These are phyloP conservation scores for Andricus grossulariae DNA, from an alignment of 1,140 invertebrate species.

Conservation along the genomic window DNA sequence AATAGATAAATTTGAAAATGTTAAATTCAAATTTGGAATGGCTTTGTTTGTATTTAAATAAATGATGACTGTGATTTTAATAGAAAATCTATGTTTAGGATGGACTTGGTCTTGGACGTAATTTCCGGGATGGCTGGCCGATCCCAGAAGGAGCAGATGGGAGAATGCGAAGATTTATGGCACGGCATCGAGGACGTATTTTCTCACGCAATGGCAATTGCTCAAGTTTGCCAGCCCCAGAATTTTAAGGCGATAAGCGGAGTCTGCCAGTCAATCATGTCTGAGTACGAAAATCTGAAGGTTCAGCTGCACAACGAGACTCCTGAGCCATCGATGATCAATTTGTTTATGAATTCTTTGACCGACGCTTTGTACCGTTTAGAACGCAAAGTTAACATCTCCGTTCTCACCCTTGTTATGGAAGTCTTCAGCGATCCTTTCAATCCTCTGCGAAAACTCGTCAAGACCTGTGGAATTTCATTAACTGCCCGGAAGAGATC, in stretches of 20 bases:
- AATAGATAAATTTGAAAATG: too few relatives aligned
- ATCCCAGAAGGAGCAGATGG: slow-evolving; percentile 52
- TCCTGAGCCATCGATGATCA: slow-evolving; percentile 65
- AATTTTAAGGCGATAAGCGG: slow-evolving; percentile 72
- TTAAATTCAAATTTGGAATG: too few relatives aligned
- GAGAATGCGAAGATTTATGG: slow-evolving; percentile 65
- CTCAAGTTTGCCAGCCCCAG: slow-evolving; percentile 70
- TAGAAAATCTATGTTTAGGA: slow-evolving; percentile 53
- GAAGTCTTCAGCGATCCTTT: slow-evolving; percentile 72
- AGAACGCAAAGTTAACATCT: slow-evolving; percentile 71
- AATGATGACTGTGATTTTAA: neutral
- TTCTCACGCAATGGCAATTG: slow-evolving; percentile 72
- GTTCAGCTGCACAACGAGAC: slow-evolving; percentile 59
- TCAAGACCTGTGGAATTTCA: slow-evolving; percentile 68
- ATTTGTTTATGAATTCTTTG: slow-evolving; percentile 68
- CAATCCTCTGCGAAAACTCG: slow-evolving; percentile 64
- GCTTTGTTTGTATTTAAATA: too few relatives aligned
- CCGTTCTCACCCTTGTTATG: slow-evolving; percentile 70
- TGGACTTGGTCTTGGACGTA: slow-evolving; percentile 70
- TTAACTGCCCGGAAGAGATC: slow-evolving; percentile 61
- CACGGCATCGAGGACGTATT: slow-evolving; percentile 69
- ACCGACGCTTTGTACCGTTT: slow-evolving; percentile 70
- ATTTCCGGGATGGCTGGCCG: slow-evolving; percentile 61
- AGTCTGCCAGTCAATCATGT: slow-evolving; percentile 68
- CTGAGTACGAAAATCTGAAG: slow-evolving; percentile 71